These are phyloP conservation scores for Semotilus atromaculatus DNA, from an alignment of 2,797 vertebrate genomes.

Conservation along the genomic window DNA sequence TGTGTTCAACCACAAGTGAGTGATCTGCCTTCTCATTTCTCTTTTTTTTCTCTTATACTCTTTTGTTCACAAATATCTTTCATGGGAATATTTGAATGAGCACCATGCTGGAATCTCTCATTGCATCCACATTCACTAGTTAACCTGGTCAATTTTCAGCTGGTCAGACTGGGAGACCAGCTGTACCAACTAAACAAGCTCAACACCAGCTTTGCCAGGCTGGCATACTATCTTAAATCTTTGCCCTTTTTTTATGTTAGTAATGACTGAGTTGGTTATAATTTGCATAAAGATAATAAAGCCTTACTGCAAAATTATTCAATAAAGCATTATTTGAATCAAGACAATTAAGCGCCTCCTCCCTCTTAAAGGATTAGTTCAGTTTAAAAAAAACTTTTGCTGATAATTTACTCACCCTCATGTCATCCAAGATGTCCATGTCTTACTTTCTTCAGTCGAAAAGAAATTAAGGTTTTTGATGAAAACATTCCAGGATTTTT, in stretches of 20 bases:
- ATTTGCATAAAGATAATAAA: neutral
- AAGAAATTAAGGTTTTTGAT: too few relatives aligned
- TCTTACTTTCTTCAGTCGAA: too few relatives aligned
- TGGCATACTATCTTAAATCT: too few relatives aligned
- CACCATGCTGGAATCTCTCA: conserved; percentile 3
- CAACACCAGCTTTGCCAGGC: neutral
- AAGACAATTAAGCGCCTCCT: neutral
- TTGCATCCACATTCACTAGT: neutral
- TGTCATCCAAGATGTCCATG: too few relatives aligned
- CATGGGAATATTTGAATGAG: neutral
- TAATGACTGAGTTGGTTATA: neutral
- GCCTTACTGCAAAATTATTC: neutral
- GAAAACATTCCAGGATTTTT: too few relatives aligned
- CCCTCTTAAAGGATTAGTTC: too few relatives aligned
- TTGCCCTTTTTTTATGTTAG: neutral
- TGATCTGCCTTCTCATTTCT: neutral
- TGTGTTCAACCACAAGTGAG: conserved; percentile 30
- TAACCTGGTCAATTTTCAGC: neutral
- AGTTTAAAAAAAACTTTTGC: too few relatives aligned
- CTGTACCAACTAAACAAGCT: neutral
- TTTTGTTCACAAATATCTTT: neutral
- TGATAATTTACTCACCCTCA: too few relatives aligned
- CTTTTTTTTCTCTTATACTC: too few relatives aligned
- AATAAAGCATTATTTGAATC: conserved; percentile 10
- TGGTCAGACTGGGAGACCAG: neutral